Percentiles rank a stretch among this genome's conserved stretches.
Evolutionary conservation across 1,140 invertebrate species (phyloP).

Genomic region (Drosophila pachea): DNA sequence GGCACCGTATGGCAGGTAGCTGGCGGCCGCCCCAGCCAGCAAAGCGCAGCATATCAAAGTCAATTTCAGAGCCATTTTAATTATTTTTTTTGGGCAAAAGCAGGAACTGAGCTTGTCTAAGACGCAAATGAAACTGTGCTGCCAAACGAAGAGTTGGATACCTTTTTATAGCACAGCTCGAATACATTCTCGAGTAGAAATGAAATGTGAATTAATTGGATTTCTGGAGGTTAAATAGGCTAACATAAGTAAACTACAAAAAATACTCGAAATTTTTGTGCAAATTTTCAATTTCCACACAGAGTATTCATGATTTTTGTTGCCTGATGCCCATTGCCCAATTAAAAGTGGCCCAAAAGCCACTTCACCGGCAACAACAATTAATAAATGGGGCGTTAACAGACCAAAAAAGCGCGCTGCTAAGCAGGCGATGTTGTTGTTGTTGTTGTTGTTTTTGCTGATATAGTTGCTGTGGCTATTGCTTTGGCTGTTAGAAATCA

Average conservation of each 20-base stretch:
- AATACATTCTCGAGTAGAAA: conserved; percentile 38
- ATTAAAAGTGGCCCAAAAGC: conserved; percentile 48
- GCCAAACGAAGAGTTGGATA: conserved; percentile 15
- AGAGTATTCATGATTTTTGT: conserved; percentile 45
- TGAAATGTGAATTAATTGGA: conserved; percentile 51
- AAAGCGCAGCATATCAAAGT: conserved; percentile 46
- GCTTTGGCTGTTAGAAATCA: conserved; percentile 50
- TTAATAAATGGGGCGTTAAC: conserved; percentile 58
- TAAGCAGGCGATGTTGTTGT: conserved; percentile 25
- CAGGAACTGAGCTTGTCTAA: conserved; percentile 23
- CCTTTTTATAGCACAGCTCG: conserved; percentile 49
- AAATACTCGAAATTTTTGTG: conserved; percentile 62
- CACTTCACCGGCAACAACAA: conserved; percentile 17
- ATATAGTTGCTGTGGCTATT: conserved; percentile 23
- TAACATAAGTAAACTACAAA: conserved; percentile 55
- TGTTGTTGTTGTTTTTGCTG: conserved; percentile 19
- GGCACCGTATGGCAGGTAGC: conserved; percentile 40
- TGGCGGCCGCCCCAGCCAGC: conserved; percentile 39
- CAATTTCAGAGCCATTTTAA: conserved; percentile 45
- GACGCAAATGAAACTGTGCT: conserved; percentile 56
- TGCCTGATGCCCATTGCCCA: conserved; percentile 50
- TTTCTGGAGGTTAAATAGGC: conserved; percentile 66
- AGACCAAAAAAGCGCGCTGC: conserved; percentile 44
- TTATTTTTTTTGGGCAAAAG: not conserved
- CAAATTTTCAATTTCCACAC: conserved; percentile 66